A percentile compares a stretch with the other conserved stretches of the same genome.
phyloP scores from a whole-genome alignment of 2,797 vertebrate genomes.

The Clarias pachynema region DNA sequence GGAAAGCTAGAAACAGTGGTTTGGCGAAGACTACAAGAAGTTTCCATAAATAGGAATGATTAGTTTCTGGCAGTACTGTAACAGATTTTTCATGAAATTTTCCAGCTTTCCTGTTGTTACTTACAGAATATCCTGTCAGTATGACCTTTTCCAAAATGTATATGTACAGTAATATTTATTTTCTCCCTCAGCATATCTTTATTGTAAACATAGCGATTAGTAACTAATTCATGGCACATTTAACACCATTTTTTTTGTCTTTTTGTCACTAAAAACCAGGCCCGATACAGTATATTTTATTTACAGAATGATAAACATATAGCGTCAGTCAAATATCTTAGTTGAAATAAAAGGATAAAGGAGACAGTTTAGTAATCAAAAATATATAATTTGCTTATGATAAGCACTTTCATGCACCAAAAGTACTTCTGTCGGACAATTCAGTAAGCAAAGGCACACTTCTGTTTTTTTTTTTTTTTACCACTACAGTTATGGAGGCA shows the following conservation, averaged over 20 bases:
- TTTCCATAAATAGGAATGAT: constrained; percentile 44
- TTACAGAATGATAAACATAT: neutral
- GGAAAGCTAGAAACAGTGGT: constrained; percentile 31
- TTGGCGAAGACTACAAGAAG: constrained; percentile 22
- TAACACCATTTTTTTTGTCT: neutral
- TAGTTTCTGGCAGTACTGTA: constrained; percentile 34
- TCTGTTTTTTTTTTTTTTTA: constrained; percentile 40
- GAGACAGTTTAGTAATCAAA: neutral
- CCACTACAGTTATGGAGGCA: constrained; percentile 44
- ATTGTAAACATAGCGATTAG: neutral
- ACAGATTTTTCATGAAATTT: constrained; percentile 30
- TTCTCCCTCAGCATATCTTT: neutral
- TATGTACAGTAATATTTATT: neutral
- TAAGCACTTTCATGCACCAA: constrained; percentile 22
- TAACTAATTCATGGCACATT: neutral
- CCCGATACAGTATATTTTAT: neutral
- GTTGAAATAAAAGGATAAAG: neutral
- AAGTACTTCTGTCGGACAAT: constrained; percentile 42
- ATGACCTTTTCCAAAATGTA: neutral
- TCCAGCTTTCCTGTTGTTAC: constrained; percentile 23
- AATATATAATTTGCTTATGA: neutral
- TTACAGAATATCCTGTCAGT: neutral
- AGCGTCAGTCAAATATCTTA: neutral
- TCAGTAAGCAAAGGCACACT: constrained; percentile 45
- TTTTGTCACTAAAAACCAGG: neutral